These are phyloP conservation scores for Dipodomys merriami DNA, from an alignment of 2,113 vertebrate genomes.

Conservation along the genomic window DNA sequence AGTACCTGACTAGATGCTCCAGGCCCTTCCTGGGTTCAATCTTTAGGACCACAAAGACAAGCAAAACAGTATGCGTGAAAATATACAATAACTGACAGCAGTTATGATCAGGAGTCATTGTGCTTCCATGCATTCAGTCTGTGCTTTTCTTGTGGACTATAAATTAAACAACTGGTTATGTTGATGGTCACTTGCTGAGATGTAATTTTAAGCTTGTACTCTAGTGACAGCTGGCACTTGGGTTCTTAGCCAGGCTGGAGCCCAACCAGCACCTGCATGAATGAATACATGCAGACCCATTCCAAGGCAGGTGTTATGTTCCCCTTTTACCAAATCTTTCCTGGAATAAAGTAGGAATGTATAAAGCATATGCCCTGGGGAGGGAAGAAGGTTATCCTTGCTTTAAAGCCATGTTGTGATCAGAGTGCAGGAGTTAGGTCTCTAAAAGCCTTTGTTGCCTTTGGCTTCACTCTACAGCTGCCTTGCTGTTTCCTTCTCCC, in stretches of 20 bases:
- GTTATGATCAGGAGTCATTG: neutral
- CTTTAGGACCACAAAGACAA: too few relatives aligned
- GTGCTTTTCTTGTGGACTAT: neutral
- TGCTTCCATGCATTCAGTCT: neutral
- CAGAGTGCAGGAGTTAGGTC: neutral
- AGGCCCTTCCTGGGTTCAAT: too few relatives aligned
- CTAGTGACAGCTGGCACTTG: constrained; percentile 3
- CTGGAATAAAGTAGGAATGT: neutral
- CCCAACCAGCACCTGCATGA: neutral
- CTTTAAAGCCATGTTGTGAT: neutral
- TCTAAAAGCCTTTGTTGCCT: neutral
- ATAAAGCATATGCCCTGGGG: neutral
- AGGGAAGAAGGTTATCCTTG: neutral
- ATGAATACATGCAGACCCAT: neutral
- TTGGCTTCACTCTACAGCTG: neutral
- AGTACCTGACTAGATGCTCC: too few relatives aligned
- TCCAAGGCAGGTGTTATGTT: neutral
- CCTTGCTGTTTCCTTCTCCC: neutral
- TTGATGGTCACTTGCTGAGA: neutral
- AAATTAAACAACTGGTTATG: neutral
- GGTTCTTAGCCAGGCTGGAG: neutral
- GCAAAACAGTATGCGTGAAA: neutral
- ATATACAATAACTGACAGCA: neutral
- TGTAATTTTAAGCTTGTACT: neutral
- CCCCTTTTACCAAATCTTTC: neutral